Base-by-base conservation (phyloP, 2,888 invertebrate genomes). In the Tenthredo notha region DNA sequence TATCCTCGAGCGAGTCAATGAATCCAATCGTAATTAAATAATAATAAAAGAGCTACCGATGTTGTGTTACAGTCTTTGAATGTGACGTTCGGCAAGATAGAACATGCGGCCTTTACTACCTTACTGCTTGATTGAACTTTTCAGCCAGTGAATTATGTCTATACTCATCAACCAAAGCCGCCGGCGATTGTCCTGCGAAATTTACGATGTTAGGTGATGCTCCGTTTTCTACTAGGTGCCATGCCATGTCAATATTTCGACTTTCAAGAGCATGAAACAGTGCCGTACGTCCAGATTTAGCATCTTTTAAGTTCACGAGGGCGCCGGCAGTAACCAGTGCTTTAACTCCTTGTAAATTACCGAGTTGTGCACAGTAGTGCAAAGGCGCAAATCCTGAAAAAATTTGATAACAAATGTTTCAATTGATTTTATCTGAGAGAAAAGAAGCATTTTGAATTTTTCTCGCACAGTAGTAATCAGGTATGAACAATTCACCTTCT, bases 241-340 rank as follows among this genome's bases (percentile, higher is more conserved):
- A 87, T 0, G 89, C 90, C 1, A 91, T 37, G 0, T 85, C 58
- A 18, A 87, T 75, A 12, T 89, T 85, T 15, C 87, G 83, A 77
- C 90, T 90, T 84, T 93, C 92, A 1, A 93, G 43, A 2, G 93
- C 92, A 77, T 91, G 90, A 87, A 93, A 93, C 4, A 93, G 86
- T 7, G 93, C 84, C 0, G 93, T 92, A 86, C 90, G 89, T 21
- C 93, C 93, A 0, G 92, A 92, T 86, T 89, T 91, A 25, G 86
- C 87, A 67, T 93, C 93, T 9, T 86, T 88, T 4, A 91, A 70
- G 88, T 93, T 91, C 5, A 92, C 84, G 47, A 91, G 87, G 0
- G 90, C 91, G 4, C 90, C 91, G 3, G 87, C 87, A 33, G 78
- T n/a, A 33, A 92, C 10, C 10, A 93, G 87, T 6, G 87, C 85